Base-by-base conservation (phyloP, 2,113 vertebrate species). In the Stictonetta naevosa region DNA sequence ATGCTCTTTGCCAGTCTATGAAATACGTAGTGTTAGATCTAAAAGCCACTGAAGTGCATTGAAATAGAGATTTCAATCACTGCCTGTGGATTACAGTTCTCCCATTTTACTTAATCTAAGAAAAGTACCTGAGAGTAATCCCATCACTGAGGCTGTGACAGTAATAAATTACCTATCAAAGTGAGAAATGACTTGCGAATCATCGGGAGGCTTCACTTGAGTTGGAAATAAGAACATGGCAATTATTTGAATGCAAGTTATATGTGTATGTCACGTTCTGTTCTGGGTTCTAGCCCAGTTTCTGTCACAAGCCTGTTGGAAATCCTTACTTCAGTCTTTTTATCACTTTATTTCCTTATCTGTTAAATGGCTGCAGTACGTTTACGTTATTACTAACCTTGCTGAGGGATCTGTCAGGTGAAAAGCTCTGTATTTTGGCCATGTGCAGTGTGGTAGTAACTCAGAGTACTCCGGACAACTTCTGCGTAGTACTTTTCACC, bases 391-490 rank as follows among this genome's bases (percentile, higher is more conserved):
- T 22, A 40, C 22, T 9, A 42, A 74, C 36, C 17, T 62, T 67
- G 56, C 52, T 63, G n/a, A 13, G 29, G 80, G 56, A 40, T 48
- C 34, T 42, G 15, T 52, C 1, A 7, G 31, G 23, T 25, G 36
- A 7, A 64, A 89, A n/a, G 18, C 36, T 53, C 33, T 75, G 44
- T 42, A 5, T 85, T 88, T 79, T 15, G 15, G 36, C 28, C 7
- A 1, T 0, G 1, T 55, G 13, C 10, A 13, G 9, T 25, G 38
- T 34, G 40, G 7, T 31, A 17, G 31, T 46, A 26, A 55, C 31
- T 33, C 11, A 13, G 26, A 58, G 21, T n/a, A 13, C 20, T 48
- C 28, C 20, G 13, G 13, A 17, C 28, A 48, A 26, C 4, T n/a
- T 52, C 6, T 14, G 17, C 21, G 0, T 16, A 26, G 28, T 50